Evolutionary conservation across 2,113 vertebrate genomes (phyloP), one percentile per base, ranked within the genome.

Genomic region (Carassius gibelio): DNA sequence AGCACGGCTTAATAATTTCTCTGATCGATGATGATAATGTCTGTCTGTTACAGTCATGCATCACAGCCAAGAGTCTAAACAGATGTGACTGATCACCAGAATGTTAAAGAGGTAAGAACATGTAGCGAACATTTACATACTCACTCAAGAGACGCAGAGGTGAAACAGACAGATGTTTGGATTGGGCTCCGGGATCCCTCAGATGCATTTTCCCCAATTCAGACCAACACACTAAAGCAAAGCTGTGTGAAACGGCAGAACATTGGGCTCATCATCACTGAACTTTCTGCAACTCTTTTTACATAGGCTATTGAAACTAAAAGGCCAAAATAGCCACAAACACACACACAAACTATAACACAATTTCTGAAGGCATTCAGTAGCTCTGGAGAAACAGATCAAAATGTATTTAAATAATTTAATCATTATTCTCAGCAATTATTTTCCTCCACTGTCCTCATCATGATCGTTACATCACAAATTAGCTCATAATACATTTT

Each of bases 151-250:
- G 11, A 15, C 1, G 10, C 42, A 45, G 42, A 75, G 71, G 42
- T 75, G 42, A 75, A 75, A 75, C 42, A 50, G 68, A 71, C 68
- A 71, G 68, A 42, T 71, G 36, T 71, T 71, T 71, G 68, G 4
- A 71, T 6, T 71, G 17, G 68, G 9, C 36, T 71, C 36, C 36
- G 2, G 64, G 64, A 15, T 71, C 68, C 30, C 64, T 66, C 61
- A 4, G 17, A 71, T 71, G 34, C 36, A n/a, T 11, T 4, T 71
- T 17, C 17, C 19, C 36, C 0, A 4, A 71, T 71, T 71, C 68
- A 71, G 19, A 11, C 9, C 19, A 11, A 42, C 34, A 42, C 4
- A 42, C 36, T n/a, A 42, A 8, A 38, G 34, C 34, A 71, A 21
- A 42, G 34, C 19, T 19, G 68, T 71, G 34, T 71, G 34, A 21